Evolutionary conservation across 2,888 invertebrate species (phyloP), one percentile per base, ranked within the genome.

Genomic region (Pseudococcus jackbeardsleyi): DNA sequence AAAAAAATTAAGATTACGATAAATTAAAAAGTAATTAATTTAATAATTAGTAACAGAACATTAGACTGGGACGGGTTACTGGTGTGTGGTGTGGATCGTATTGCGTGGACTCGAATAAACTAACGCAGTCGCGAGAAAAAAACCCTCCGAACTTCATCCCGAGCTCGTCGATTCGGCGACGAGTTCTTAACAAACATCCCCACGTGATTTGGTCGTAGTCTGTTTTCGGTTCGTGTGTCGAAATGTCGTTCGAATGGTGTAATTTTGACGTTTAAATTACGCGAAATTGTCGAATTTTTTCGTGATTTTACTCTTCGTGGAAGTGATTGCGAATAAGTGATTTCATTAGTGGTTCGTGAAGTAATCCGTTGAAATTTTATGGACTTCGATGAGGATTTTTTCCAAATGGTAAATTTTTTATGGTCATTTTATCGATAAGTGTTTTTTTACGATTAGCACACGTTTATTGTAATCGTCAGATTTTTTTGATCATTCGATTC

Each of bases 171-270:
- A 46, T 11, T 79, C 42, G 11, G 19, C 68, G 46, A n/a, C 19
- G 86, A 46, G 68, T 42, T 86, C 48, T 42, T 22, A 19, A 33
- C 46, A 86, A 85, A 46, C 86, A 72, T 86, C 86, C 79, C 86
- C 86, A 86, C 86, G 86, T 86, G 86, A 86, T 39, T 86, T 42
- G 22, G 79, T 54, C 64, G 86, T 86, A 86, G 86, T 86, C 48
- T 86, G 72, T 39, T 39, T 72, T 86, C 33, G 26, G 68, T 46
- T 86, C 11, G 72, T 86, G 72, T 22, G 68, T 86, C 39, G 86
- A 68, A 86, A 86, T 86, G 86, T 86, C 86, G 86, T 86, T 39
- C 15, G 17, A 84, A 50, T 22, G 1, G 42, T 15, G 0, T n/a
- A 50, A 84, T 50, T 84, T 15, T 26, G 17, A n/a, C n/a, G 15